A percentile compares a stretch with the other conserved stretches of the same genome.
These are phyloP conservation scores for Triplophysa yarkandensis DNA, from an alignment of 2,797 vertebrate genomes.

Conservation along the genomic window DNA sequence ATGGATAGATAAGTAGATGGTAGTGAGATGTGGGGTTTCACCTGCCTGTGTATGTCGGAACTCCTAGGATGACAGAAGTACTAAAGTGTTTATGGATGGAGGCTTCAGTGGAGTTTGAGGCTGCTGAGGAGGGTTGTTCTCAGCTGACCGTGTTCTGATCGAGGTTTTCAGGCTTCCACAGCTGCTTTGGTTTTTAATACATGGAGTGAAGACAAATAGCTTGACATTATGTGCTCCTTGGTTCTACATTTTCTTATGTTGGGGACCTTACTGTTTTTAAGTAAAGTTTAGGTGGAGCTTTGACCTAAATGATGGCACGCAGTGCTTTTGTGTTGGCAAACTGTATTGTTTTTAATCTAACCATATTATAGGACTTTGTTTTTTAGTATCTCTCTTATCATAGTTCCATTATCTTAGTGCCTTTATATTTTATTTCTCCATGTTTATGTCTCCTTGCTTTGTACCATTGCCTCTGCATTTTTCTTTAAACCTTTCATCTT, in stretches of 20 bases:
- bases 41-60: constrained; percentile 35
- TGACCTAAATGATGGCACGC: not conserved
- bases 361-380: not conserved
- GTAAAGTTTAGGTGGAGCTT: not conserved
- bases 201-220: constrained; percentile 15
- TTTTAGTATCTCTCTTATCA: not conserved
- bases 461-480: not conserved
- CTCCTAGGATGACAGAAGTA: constrained; percentile 41
- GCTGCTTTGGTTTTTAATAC: constrained; percentile 9
- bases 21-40: constrained; percentile 45
- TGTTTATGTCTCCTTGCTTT: not conserved
- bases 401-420: not conserved
- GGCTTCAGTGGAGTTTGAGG: constrained; percentile 17
- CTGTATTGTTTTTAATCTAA: too few species aligned
- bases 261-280: not conserved
- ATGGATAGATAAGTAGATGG: constrained; percentile 57
- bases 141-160: constrained; percentile 20
- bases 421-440: not conserved
- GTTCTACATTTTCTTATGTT: not conserved
- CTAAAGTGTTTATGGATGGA: constrained; percentile 29
- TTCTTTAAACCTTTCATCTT: not conserved
- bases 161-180: constrained; percentile 20
- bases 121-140: constrained; percentile 41
- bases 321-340: not conserved
- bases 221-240: not conserved